phyloP scores from a whole-genome alignment of 2,888 invertebrate species.

The Luperina nickerlii region DNA sequence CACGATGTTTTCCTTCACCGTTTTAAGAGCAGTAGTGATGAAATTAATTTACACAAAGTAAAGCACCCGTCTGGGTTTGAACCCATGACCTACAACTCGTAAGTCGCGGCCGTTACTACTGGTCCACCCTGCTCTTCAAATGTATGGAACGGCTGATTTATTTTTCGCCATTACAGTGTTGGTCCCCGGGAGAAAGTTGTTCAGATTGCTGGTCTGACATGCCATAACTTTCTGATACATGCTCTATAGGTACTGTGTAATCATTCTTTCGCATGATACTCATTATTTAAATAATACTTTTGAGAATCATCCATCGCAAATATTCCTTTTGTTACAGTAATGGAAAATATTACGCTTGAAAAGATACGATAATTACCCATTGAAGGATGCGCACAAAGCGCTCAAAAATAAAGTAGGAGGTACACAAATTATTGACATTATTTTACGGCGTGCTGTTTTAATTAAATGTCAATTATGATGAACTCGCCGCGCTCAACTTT shows the following conservation, averaged over 20 bases:
- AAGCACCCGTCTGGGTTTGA: too few relatives aligned
- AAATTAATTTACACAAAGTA: too few relatives aligned
- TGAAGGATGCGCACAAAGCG: neutral
- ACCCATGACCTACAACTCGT: too few relatives aligned
- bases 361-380: conserved; percentile 13
- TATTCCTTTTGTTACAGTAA: neutral
- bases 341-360: conserved; percentile 1
- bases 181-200: neutral
- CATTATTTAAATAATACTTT: neutral
- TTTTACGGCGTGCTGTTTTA: conserved; percentile 27
- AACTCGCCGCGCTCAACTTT: conserved; percentile 16
- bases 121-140: too few relatives aligned
- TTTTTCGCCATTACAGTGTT: neutral
- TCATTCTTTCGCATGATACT: neutral
- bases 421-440: neutral
- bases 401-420: conserved; percentile 9
- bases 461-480: conserved; percentile 40
- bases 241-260: neutral
- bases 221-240: neutral
- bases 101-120: too few relatives aligned
- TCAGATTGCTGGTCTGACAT: neutral
- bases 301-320: neutral
- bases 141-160: neutral
- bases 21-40: too few relatives aligned
- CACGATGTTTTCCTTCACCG: too few relatives aligned